Percentiles rank a stretch among this genome's conserved stretches.
These are phyloP conservation scores for Pogonognathellus flavescens DNA, from an alignment of 1,140 invertebrate species.

Conservation along the genomic window DNA sequence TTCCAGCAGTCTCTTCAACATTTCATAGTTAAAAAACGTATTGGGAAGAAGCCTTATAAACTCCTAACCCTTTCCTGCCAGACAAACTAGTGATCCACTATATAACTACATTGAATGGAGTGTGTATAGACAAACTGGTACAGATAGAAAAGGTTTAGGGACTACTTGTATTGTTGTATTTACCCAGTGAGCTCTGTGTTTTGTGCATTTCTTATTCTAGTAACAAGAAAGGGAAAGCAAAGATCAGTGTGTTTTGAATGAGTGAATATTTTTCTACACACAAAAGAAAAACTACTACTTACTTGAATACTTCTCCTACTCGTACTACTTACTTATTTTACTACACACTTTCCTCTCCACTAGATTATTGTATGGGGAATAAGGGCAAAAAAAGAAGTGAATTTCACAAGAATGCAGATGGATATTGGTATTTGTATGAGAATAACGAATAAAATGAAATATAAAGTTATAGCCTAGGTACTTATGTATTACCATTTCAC, in stretches of 20 bases:
- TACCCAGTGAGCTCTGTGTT: slow-evolving; percentile 36
- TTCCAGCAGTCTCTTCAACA: not conserved
- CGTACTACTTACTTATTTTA: not conserved
- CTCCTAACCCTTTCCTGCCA: not conserved
- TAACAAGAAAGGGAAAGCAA: slow-evolving; percentile 3
- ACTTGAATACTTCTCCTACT: not conserved
- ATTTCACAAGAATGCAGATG: not conserved
- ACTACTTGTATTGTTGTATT: slow-evolving; percentile 31
- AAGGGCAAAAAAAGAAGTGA: not conserved
- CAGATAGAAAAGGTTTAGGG: not conserved
- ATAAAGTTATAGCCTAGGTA: too few relatives aligned
- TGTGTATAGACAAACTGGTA: too few relatives aligned
- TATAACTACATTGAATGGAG: too few relatives aligned
- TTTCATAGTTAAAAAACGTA: not conserved
- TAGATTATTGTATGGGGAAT: not conserved
- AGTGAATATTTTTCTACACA: slow-evolving; percentile 18
- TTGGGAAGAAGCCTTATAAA: not conserved
- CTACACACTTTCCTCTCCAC: not conserved
- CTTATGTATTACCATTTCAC: too few relatives aligned
- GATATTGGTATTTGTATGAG: not conserved
- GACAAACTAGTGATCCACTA: not conserved
- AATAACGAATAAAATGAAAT: slow-evolving; percentile 7
- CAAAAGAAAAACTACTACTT: slow-evolving; percentile 14
- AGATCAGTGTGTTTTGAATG: slow-evolving; percentile 3
- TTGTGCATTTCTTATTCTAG: slow-evolving; percentile 26